Percentiles rank a stretch among this genome's conserved stretches.
Conservation (phyloP, 2,113 vertebrate species). For the Gavia stellata region DNA sequence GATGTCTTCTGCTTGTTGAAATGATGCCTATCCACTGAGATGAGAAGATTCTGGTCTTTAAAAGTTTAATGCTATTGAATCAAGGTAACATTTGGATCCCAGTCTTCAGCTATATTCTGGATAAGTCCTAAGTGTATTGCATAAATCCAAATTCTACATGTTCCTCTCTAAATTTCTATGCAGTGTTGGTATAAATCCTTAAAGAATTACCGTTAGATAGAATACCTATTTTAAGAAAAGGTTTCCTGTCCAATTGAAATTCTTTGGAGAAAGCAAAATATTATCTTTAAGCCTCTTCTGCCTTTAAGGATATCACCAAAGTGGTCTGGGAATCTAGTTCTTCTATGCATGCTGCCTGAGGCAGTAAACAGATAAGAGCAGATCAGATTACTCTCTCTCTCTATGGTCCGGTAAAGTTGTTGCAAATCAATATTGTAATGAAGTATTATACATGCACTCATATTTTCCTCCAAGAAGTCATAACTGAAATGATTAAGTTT, state of each 20-base stretch:
- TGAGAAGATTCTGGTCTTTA: background rate
- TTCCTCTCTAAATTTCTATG: background rate
- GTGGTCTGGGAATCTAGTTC: background rate
- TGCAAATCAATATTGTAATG: background rate
- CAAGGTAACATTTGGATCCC: background rate
- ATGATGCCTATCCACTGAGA: background rate
- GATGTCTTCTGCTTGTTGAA: background rate
- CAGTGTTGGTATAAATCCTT: background rate
- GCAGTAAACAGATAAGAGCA: background rate
- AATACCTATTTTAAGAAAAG: background rate
- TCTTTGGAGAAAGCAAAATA: background rate
- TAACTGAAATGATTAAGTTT: background rate
- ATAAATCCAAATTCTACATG: background rate
- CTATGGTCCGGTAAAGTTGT: background rate
- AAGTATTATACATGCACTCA: background rate
- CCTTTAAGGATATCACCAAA: background rate
- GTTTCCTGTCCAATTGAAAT: background rate
- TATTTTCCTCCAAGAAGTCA: background rate
- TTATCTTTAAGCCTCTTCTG: constrained; percentile 11
- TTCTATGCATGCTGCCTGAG: background rate
- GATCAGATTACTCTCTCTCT: background rate
- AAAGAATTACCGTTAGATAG: background rate
- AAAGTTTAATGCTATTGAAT: background rate
- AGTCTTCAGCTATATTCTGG: background rate
- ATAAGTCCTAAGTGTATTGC: background rate